Base-by-base conservation (phyloP, 2,797 vertebrate species). In the Acomys russatus region DNA sequence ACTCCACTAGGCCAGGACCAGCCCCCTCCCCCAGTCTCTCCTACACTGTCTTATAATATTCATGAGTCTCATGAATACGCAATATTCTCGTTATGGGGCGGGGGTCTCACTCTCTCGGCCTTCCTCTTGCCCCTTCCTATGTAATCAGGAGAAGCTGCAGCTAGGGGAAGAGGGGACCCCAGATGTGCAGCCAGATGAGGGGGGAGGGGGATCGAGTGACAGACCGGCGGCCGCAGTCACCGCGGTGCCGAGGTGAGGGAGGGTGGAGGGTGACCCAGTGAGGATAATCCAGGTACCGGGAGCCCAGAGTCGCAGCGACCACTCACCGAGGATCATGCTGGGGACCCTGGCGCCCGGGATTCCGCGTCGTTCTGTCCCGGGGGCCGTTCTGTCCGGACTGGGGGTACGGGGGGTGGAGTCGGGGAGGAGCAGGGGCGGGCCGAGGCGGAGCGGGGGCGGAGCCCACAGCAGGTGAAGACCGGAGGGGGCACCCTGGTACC, bases 301-400 rank as follows among this genome's bases (percentile, higher is more conserved):
- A 84, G 86, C 79, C 84, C 77, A 66, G 88, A 89, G 91, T 78
- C 86, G 88, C 92, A 28, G 93, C 90, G 92, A 86, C 91, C 97
- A 98, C 97, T 98, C 97, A 98, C 97, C 97, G 96, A 98, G 97
- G 94, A 98, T 98, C 97, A 98, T 98, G 96, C 93, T 98, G 97
- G 94, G 97, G 97, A 97, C 97, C 95, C 97, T 94, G 97, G 97
- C 82, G 97, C 88, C 97, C 93, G 96, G 97, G 97, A 78, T 93
- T 97, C 97, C 96, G 93, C 96, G 97, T 96, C 96, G 97, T 94
- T 97, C 97, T 91, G 97, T 97, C 97, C 97, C 97, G 97, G 97
- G 97, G 97, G 97, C 97, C 97, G 97, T 54, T 95, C 95, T 96
- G 97, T 93, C 94, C 82, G 44, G 97, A 96, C 95, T 97, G 97